Evolutionary conservation across 2,797 vertebrate species (phyloP).

Genomic region (Cyclopterus lumpus): DNA sequence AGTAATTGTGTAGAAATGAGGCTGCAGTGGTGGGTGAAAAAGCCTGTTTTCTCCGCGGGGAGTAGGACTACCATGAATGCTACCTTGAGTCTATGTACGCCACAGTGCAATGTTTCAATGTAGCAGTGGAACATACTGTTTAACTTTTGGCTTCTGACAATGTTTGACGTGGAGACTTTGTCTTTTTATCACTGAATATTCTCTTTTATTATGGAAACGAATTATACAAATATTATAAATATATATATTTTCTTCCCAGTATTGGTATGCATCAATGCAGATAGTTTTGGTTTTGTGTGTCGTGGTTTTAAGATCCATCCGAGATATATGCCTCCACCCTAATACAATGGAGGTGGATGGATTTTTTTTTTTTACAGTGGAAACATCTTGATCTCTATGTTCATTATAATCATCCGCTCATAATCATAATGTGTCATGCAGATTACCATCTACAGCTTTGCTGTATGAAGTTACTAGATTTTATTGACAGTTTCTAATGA

Average conservation of each 20-base stretch:
- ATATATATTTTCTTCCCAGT: not conserved
- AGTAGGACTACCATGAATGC: not conserved
- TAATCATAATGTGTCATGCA: not conserved
- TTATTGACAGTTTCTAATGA: too few species aligned
- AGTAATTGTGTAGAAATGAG: slow-evolving; percentile 60
- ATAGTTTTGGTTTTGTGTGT: not conserved
- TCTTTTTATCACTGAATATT: not conserved
- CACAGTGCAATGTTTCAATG: not conserved
- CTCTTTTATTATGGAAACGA: too few species aligned
- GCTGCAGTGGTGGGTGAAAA: slow-evolving; percentile 30
- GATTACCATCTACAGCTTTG: too few species aligned
- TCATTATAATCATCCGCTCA: too few species aligned
- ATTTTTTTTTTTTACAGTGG: not conserved
- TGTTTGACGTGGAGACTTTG: not conserved
- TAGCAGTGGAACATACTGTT: not conserved
- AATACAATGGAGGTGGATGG: not conserved
- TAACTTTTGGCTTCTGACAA: not conserved
- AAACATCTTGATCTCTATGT: not conserved
- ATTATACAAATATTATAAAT: too few species aligned
- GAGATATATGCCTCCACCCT: not conserved
- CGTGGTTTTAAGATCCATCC: not conserved
- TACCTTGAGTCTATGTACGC: slow-evolving; percentile 1
- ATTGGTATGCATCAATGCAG: not conserved
- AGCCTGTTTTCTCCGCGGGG: slow-evolving; percentile 42
- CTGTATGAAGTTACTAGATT: too few species aligned